These are phyloP conservation scores for Hetaerina titia DNA, from an alignment of 2,888 invertebrate species.

Conservation along the genomic window DNA sequence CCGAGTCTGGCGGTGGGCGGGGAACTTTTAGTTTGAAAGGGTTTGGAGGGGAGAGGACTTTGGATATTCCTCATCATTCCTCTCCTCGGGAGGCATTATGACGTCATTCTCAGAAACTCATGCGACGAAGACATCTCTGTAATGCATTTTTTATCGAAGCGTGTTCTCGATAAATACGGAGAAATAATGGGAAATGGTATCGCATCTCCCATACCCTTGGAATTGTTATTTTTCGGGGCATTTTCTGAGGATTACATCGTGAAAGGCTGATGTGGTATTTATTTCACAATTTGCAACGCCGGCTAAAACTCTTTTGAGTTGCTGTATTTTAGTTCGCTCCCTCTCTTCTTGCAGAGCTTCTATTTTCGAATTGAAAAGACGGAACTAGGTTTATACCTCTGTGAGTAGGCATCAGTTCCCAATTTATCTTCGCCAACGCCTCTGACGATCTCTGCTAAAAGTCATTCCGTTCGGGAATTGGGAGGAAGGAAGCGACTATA, in stretches of 20 bases:
- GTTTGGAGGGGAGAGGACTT: background rate
- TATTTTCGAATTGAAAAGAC: background rate
- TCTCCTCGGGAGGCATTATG: background rate
- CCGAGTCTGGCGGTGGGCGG: background rate
- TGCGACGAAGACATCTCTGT: background rate
- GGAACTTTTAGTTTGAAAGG: background rate
- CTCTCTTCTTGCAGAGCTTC: background rate
- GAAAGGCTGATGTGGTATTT: background rate
- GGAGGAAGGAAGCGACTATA: background rate
- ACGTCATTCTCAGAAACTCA: background rate
- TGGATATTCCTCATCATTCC: background rate
- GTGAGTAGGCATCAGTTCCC: background rate
- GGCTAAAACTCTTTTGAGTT: background rate
- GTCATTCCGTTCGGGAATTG: background rate
- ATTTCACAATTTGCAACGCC: background rate
- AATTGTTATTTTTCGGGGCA: background rate
- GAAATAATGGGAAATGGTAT: background rate
- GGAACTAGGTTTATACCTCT: background rate
- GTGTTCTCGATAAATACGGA: background rate
- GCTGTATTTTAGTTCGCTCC: background rate
- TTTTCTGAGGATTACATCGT: background rate
- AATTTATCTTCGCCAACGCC: background rate
- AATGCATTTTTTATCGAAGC: slow-evolving; percentile 16
- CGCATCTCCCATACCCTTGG: background rate
- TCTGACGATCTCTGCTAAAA: background rate